These are phyloP conservation scores for Coelinius sp. DNA, from an alignment of 2,888 invertebrate genomes.

Conservation along the genomic window DNA sequence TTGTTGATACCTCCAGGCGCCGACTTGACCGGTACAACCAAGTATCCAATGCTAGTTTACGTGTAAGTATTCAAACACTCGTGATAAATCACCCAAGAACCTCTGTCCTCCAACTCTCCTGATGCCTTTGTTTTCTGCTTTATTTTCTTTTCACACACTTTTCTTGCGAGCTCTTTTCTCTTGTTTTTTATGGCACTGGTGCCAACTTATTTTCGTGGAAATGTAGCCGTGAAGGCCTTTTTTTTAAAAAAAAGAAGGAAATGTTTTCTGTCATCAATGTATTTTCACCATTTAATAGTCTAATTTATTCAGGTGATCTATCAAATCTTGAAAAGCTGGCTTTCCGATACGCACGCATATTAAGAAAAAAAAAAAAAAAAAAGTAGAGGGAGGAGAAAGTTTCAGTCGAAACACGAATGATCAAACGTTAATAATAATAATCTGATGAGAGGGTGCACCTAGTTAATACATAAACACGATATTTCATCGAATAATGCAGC, in stretches of 20 bases:
- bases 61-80: slow-evolving; percentile 77
- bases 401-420: not conserved
- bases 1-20: slow-evolving; percentile 83
- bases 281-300: too few species aligned
- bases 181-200: not conserved
- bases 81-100: slow-evolving; percentile 4
- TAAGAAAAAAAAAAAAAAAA: too few species aligned
- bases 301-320: too few species aligned
- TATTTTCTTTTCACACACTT: slow-evolving; percentile 9
- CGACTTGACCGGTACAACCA: slow-evolving; percentile 76
- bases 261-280: not conserved
- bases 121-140: slow-evolving; percentile 41
- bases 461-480: slow-evolving; percentile 12
- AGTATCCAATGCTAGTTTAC: slow-evolving; percentile 87
- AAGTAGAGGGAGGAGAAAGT: not conserved
- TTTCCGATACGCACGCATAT: too few species aligned
- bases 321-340: too few species aligned
- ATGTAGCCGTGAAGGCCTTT: not conserved
- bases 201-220: not conserved
- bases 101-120: slow-evolving; percentile 21
- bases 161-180: not conserved
- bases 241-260: not conserved
- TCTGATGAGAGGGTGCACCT: not conserved
- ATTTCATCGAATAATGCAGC: slow-evolving; percentile 12
- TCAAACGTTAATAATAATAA: not conserved